Evolutionary conservation across 2,113 vertebrate genomes (phyloP).

Genomic region (Erythrolamprus reginae): DNA sequence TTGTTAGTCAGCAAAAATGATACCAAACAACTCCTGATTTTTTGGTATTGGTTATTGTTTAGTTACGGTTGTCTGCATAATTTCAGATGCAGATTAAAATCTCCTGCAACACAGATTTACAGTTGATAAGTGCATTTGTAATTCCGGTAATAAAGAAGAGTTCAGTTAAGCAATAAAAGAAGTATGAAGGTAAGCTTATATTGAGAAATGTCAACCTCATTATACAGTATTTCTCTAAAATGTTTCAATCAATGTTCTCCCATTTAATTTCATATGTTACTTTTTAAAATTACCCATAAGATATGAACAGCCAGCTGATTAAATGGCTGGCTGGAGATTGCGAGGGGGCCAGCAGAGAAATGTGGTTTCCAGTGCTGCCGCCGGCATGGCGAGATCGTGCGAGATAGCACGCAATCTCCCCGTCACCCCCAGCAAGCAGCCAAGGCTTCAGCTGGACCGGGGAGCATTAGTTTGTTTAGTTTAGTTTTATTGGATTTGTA

Average conservation of each 20-base stretch:
- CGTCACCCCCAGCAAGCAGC: too few species aligned
- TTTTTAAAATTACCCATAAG: neutral
- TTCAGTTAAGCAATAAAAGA: neutral
- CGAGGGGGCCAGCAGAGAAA: too few species aligned
- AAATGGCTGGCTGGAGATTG: too few species aligned
- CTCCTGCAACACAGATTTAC: neutral
- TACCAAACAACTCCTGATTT: neutral
- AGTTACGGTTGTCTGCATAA: neutral
- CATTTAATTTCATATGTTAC: neutral
- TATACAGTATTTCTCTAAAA: neutral
- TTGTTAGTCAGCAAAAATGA: neutral
- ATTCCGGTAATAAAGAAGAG: neutral
- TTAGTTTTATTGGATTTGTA: too few species aligned
- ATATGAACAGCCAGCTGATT: too few species aligned
- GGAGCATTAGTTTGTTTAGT: too few species aligned
- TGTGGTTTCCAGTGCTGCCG: too few species aligned
- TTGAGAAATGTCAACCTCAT: neutral
- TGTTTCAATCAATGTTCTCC: neutral
- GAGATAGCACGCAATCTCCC: too few species aligned
- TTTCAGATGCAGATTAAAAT: neutral
- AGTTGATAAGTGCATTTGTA: neutral
- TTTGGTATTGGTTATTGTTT: neutral
- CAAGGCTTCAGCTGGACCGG: too few species aligned
- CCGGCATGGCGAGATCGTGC: too few species aligned
- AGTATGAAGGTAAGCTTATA: neutral